Base-by-base conservation (phyloP, 2,797 vertebrate genomes). In the Phataginus tricuspis region DNA sequence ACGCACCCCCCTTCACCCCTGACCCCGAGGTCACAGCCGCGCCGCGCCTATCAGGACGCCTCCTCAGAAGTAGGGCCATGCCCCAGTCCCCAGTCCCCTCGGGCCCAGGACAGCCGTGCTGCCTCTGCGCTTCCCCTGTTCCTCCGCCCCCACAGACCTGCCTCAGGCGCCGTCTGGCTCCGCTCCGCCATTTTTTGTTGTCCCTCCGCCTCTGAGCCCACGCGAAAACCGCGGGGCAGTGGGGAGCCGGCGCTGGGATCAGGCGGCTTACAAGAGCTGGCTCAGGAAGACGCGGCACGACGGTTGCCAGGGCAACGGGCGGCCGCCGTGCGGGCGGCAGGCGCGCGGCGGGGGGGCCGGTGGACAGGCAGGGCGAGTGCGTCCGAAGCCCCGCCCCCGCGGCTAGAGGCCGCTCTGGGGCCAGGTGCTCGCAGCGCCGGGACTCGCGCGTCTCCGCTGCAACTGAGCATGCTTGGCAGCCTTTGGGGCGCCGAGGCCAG, bases 181-280 rank as follows among this genome's bases (percentile, higher is more conserved):
- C 98, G 97, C 98, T 98, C 98, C 98, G 98, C 99, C 99, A 99
- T 99, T 97, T 98, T 98, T 98, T 98, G 98, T 98, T 97, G 98
- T 98, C 95, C 97, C 86, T 96, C 83, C 37, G 68, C 83, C 97
- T 96, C 87, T 25, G 82, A 88, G 72, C 74, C 89, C 92, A 97
- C 96, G 95, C 68, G 64, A 97, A 93, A 97, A 57, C 79, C 66
- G 78, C 63, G 14, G 97, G 98, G 96, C 97, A 95, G 71, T 72
- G 68, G 79, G 59, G 82, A 95, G 85, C 87, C 7, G 77, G 64
- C 66, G 86, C 71, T 64, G 39, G 95, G 97, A 87, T 96, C 96
- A 19, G 39, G 19, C 0, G 85, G 77, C 96, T 94, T 77, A 95
- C 92, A n/a, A 72, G n/a, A 85, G 88, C 93, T 96, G 86, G 57